A percentile compares a stretch with the other conserved stretches of the same genome.
phyloP scores from a whole-genome alignment of 2,888 invertebrate species.

The Microctonus aethiopoides region DNA sequence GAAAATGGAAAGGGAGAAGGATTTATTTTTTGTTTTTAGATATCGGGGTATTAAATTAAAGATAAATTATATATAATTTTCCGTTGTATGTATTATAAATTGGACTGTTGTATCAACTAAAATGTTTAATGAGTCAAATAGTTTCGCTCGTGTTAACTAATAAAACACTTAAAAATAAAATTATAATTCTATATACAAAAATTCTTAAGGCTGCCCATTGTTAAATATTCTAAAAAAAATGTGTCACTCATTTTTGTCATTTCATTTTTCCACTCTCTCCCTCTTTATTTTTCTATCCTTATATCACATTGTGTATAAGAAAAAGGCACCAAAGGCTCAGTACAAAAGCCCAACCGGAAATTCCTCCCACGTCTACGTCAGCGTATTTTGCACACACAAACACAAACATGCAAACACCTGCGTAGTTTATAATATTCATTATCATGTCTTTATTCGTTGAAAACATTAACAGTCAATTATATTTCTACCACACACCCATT shows the following conservation, averaged over 20 bases:
- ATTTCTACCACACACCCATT: slow-evolving; percentile 20
- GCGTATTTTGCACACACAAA: background rate
- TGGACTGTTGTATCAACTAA: background rate
- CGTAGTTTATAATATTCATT: background rate
- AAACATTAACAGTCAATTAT: background rate
- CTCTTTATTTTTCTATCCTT: slow-evolving; percentile 42
- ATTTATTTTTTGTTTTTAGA: slow-evolving; percentile 39
- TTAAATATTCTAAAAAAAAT: slow-evolving; percentile 12
- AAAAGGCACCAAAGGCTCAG: slow-evolving; percentile 51
- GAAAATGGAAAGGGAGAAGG: slow-evolving; percentile 57
- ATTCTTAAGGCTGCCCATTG: slow-evolving; percentile 19
- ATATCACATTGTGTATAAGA: slow-evolving; percentile 58
- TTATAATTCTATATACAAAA: background rate
- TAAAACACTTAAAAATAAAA: background rate
- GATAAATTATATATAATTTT: slow-evolving; percentile 50
- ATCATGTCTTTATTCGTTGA: background rate
- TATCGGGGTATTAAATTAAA: slow-evolving; percentile 59
- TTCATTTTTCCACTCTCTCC: background rate
- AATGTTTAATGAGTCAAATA: background rate
- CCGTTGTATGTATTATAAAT: slow-evolving; percentile 9
- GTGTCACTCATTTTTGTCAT: background rate
- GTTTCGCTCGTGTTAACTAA: background rate
- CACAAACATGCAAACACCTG: background rate
- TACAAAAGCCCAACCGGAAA: slow-evolving; percentile 15
- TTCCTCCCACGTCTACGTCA: background rate